Conservation (phyloP, 2,888 invertebrate genomes). For the Hydriomena furcata region DNA sequence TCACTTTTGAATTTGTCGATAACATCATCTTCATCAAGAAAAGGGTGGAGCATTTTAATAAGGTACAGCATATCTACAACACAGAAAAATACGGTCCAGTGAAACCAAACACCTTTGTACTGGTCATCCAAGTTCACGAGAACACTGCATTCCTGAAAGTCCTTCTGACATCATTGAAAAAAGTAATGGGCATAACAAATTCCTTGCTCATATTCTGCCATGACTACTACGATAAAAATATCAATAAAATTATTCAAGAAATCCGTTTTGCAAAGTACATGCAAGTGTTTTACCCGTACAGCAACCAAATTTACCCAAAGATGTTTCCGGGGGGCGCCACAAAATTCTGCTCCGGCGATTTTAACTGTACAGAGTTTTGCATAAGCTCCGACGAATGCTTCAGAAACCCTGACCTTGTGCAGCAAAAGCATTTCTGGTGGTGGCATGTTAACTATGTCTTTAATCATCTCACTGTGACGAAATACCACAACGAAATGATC, state of each 20-base stretch:
- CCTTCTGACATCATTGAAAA: slow-evolving; percentile 43
- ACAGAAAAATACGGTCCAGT: slow-evolving; percentile 19
- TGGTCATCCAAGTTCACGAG: slow-evolving; percentile 54
- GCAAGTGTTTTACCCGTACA: slow-evolving; percentile 54
- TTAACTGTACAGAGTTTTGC: slow-evolving; percentile 35
- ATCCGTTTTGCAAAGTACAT: slow-evolving; percentile 44
- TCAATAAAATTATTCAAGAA: slow-evolving; percentile 37
- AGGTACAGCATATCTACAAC: slow-evolving; percentile 41
- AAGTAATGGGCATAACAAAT: slow-evolving; percentile 41
- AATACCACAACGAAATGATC: slow-evolving; percentile 35
- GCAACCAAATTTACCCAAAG: slow-evolving; percentile 49
- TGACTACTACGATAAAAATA: slow-evolving; percentile 36
- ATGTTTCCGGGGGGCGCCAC: slow-evolving; percentile 51
- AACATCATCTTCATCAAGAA: slow-evolving; percentile 38
- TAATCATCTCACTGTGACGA: slow-evolving; percentile 38
- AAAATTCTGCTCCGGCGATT: slow-evolving; percentile 42
- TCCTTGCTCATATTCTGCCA: slow-evolving; percentile 51
- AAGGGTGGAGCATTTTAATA: slow-evolving; percentile 40
- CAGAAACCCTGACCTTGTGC: slow-evolving; percentile 33
- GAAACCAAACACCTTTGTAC: slow-evolving; percentile 28
- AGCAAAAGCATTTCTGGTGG: slow-evolving; percentile 59
- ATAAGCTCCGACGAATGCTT: not conserved
- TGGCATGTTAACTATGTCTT: slow-evolving; percentile 55
- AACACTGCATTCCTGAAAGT: slow-evolving; percentile 41
- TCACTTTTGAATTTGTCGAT: slow-evolving; percentile 14